Evolutionary conservation across 2,888 invertebrate genomes (phyloP).

Genomic region (Stictocephala bisonia): DNA sequence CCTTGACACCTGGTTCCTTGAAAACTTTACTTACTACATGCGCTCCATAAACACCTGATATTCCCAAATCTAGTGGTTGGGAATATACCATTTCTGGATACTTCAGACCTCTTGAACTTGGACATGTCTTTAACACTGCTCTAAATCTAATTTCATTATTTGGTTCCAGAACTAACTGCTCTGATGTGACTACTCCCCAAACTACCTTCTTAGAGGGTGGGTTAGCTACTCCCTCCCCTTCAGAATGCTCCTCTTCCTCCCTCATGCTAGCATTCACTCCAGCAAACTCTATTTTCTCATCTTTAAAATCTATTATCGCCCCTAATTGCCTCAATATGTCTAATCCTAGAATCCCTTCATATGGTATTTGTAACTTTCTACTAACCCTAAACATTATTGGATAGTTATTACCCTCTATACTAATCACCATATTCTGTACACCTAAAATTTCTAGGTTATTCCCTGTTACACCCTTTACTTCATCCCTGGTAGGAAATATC

Average conservation of each 20-base stretch:
- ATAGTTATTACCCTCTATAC: not conserved
- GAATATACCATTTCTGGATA: not conserved
- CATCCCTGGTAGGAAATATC: not conserved
- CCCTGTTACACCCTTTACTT: not conserved
- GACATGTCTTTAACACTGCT: not conserved
- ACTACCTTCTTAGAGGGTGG: not conserved
- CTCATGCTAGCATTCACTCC: not conserved
- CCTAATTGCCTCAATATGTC: constrained; percentile 12
- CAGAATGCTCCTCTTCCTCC: not conserved
- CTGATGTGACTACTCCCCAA: not conserved
- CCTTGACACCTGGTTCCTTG: not conserved
- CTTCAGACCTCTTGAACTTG: not conserved
- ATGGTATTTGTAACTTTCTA: not conserved
- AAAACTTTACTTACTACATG: constrained; percentile 20
- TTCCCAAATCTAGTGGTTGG: not conserved
- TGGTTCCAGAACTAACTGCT: not conserved
- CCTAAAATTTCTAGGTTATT: not conserved
- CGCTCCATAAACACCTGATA: not conserved
- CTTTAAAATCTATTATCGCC: not conserved
- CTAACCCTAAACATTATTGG: not conserved
- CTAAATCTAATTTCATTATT: not conserved
- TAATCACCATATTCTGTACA: constrained; percentile 7
- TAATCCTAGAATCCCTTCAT: constrained; percentile 5
- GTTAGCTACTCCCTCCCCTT: constrained; percentile 15
- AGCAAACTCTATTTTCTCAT: not conserved